These are phyloP conservation scores for Escarpia spicata DNA, from an alignment of 2,888 invertebrate genomes.

Conservation along the genomic window DNA sequence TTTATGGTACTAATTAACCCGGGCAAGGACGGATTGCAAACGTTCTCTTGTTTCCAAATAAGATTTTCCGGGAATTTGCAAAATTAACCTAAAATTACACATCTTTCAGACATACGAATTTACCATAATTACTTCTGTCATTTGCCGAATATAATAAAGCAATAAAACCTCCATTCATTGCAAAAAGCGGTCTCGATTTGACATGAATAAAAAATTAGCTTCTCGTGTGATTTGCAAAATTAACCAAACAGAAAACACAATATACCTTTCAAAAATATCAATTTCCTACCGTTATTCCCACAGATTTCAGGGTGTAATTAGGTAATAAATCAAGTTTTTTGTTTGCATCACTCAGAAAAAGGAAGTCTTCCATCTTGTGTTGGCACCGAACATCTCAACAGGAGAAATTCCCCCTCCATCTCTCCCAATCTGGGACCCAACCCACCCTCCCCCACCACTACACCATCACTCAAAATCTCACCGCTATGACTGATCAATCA, in stretches of 20 bases:
- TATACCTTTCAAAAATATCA: not conserved
- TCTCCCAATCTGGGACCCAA: not conserved
- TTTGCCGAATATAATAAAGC: not conserved
- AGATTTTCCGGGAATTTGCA: not conserved
- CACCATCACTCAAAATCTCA: not conserved
- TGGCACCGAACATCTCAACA: not conserved
- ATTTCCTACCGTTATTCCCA: not conserved
- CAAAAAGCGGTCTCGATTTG: not conserved
- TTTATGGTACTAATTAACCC: not conserved
- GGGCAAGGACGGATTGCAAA: not conserved
- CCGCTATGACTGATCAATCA: not conserved
- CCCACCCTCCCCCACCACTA: not conserved
- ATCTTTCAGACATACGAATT: not conserved
- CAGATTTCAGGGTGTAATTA: not conserved
- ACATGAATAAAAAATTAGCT: not conserved
- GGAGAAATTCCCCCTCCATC: not conserved
- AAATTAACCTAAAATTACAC: not conserved
- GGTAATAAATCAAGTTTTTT: not conserved
- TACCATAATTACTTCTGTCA: not conserved
- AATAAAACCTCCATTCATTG: not conserved
- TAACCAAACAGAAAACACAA: conserved; percentile 4
- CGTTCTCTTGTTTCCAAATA: not conserved
- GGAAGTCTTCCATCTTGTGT: not conserved
- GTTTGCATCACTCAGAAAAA: not conserved
- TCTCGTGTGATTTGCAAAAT: not conserved